A percentile compares a stretch with the other conserved stretches of the same genome.
Evolutionary conservation across 2,888 invertebrate species (phyloP).

Genomic region (Acrobasis repandana): DNA sequence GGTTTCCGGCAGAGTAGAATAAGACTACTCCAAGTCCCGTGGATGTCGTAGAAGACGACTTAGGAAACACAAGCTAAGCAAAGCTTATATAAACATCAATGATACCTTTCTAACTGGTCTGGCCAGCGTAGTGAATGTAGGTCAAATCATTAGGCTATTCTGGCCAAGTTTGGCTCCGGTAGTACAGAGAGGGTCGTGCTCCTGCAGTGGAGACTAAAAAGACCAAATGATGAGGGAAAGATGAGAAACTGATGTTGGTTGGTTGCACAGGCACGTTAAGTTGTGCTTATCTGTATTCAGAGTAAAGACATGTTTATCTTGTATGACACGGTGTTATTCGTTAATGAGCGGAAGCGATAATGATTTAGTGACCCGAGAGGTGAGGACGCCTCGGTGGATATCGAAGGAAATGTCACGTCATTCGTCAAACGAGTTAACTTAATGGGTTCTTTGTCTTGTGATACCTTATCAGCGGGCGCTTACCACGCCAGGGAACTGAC

Average conservation of each 20-base stretch:
- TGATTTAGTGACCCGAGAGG: conserved; percentile 75
- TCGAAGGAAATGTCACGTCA: conserved; percentile 81
- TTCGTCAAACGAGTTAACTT: conserved; percentile 59
- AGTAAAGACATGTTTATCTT: conserved; percentile 20
- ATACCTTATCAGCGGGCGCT: conserved; percentile 65
- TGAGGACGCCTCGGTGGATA: conserved; percentile 70
- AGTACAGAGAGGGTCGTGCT: too few relatives aligned
- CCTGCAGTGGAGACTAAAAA: too few relatives aligned
- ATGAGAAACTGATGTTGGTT: not conserved
- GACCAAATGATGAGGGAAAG: too few relatives aligned
- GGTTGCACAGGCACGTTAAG: not conserved
- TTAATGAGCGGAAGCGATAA: conserved; percentile 75
- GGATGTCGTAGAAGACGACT: too few relatives aligned
- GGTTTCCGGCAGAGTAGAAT: too few relatives aligned
- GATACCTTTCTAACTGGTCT: too few relatives aligned
- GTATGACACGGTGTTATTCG: conserved; percentile 52
- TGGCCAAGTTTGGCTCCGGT: too few relatives aligned
- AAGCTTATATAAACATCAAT: too few relatives aligned
- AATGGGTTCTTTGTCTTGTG: conserved; percentile 80
- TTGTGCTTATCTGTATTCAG: not conserved
- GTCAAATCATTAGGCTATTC: too few relatives aligned
- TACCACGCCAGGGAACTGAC: conserved; percentile 11
- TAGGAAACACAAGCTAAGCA: too few relatives aligned
- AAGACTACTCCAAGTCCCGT: too few relatives aligned
- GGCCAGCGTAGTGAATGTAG: too few relatives aligned